Conservation (phyloP, 2,888 invertebrate species). For the Clunio marinus region DNA sequence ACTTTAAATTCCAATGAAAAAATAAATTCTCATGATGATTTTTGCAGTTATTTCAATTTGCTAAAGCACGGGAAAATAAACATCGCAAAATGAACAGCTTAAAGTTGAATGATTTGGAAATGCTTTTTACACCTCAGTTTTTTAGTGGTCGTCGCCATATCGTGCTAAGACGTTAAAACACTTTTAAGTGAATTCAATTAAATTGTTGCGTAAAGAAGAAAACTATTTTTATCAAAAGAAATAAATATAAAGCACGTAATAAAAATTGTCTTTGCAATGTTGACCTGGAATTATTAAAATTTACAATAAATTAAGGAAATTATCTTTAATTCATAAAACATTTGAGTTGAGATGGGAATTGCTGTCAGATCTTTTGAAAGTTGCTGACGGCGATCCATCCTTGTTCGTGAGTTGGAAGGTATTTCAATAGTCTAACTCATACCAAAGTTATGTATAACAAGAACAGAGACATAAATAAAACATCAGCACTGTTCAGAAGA, state of each 20-base stretch:
- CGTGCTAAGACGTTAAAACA: neutral
- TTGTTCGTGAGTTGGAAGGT: too few species aligned
- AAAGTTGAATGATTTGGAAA: neutral
- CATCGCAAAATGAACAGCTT: too few species aligned
- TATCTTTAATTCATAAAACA: too few species aligned
- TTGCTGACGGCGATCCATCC: too few species aligned
- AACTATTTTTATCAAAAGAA: neutral
- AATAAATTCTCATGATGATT: slow-evolving; percentile 32
- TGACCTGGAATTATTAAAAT: neutral
- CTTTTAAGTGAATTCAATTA: neutral
- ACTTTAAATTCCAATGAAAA: slow-evolving; percentile 30
- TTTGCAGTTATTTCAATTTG: neutral
- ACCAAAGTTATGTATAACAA: too few species aligned
- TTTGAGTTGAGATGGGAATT: too few species aligned
- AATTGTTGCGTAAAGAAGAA: neutral
- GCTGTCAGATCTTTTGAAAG: too few species aligned
- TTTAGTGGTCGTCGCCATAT: neutral
- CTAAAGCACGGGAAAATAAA: slow-evolving; percentile 35
- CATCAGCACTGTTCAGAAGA: neutral
- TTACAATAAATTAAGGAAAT: too few species aligned
- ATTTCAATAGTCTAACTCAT: too few species aligned
- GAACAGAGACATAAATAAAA: neutral
- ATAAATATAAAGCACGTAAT: too few species aligned
- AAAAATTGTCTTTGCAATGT: neutral
- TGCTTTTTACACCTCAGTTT: neutral